Evolutionary conservation across 2,113 vertebrate species (phyloP).

Genomic region (Menura novaehollandiae): DNA sequence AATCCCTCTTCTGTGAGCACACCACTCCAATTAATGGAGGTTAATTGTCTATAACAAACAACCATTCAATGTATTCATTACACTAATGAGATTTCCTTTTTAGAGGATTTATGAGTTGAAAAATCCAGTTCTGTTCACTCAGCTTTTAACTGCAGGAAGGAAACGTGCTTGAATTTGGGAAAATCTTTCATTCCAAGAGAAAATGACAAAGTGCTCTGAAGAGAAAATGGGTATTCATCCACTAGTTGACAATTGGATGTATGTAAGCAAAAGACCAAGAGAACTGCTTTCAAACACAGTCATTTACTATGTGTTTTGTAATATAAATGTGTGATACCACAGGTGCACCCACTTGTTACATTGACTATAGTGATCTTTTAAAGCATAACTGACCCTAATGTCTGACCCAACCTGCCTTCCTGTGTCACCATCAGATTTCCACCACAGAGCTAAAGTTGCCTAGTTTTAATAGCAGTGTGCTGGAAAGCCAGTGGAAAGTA

Average conservation of each 20-base stretch:
- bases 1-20: conserved; percentile 26
- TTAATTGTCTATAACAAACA: conserved; percentile 58
- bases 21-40: conserved; percentile 46
- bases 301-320: neutral
- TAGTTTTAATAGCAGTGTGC: neutral
- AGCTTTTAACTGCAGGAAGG: neutral
- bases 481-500: neutral
- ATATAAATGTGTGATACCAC: neutral
- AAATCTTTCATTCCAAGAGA: neutral
- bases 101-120: conserved; percentile 42
- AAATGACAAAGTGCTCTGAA: neutral
- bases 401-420: neutral
- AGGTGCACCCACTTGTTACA: neutral
- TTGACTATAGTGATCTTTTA: neutral
- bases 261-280: neutral
- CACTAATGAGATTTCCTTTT: conserved; percentile 54
- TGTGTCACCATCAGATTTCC: neutral
- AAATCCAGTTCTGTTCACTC: conserved; percentile 8
- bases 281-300: neutral
- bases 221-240: neutral
- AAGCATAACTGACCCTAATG: neutral
- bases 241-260: neutral
- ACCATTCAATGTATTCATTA: conserved; percentile 46
- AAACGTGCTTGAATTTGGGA: neutral
- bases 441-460: neutral